phyloP scores from a whole-genome alignment of 2,113 vertebrate species.

The Poecile atricapillus region DNA sequence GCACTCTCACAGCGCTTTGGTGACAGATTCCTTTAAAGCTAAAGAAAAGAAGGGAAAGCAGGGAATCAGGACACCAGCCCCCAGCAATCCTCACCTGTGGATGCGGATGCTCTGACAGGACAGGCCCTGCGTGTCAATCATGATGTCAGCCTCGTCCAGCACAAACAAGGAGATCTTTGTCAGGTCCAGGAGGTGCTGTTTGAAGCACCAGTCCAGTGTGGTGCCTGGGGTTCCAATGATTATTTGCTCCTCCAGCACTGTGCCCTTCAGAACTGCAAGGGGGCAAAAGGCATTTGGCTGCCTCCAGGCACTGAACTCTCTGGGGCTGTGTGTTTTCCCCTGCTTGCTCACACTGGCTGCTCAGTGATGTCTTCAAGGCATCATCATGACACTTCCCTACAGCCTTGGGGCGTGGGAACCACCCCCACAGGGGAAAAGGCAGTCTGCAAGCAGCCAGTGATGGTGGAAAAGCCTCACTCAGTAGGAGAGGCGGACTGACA shows the following conservation, averaged over 20 bases:
- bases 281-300: not conserved
- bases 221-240: conserved; percentile 77
- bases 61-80: fast-evolving
- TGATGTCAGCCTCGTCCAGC: conserved; percentile 78
- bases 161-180: conserved; percentile 68
- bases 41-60: too few relatives aligned
- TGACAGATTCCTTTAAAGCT: not conserved
- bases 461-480: not conserved
- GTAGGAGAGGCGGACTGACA: not conserved
- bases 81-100: conserved; percentile 55
- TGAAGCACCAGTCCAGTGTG: conserved; percentile 78
- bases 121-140: conserved; percentile 74
- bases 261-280: conserved; percentile 51
- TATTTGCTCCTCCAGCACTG: conserved; percentile 60
- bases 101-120: conserved; percentile 74
- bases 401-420: not conserved
- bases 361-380: not conserved
- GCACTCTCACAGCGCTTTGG: too few relatives aligned
- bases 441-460: not conserved
- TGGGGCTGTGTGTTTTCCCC: not conserved
- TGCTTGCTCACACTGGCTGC: not conserved
- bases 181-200: conserved; percentile 53
- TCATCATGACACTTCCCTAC: not conserved
- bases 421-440: not conserved
- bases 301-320: fast-evolving